These are phyloP conservation scores for Drosophila nannoptera DNA, from an alignment of 1,140 invertebrate genomes.

Conservation along the genomic window DNA sequence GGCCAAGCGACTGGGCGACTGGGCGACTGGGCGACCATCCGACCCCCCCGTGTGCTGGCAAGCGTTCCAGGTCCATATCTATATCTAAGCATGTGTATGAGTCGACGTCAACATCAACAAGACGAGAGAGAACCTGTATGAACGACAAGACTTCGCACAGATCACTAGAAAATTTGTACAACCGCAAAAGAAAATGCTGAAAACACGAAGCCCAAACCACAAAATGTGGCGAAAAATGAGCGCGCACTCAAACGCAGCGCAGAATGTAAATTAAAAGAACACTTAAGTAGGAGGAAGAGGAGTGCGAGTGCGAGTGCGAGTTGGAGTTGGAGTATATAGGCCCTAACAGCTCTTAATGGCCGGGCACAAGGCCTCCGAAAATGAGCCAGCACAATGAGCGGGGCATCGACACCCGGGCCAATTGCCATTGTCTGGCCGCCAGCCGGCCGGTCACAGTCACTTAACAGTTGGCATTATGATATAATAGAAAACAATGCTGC, in stretches of 20 bases:
- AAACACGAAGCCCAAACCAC: slow-evolving; percentile 60
- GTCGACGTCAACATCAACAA: slow-evolving; percentile 32
- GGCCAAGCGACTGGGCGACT: slow-evolving; percentile 20
- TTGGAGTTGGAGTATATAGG: slow-evolving; percentile 22
- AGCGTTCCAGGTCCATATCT: slow-evolving; percentile 71
- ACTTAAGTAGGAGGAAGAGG: slow-evolving; percentile 45
- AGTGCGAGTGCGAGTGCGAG: no score
- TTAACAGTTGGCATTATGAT: slow-evolving; percentile 73
- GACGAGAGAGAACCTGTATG: slow-evolving; percentile 68
- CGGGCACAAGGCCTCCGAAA: slow-evolving; percentile 30
- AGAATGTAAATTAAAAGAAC: slow-evolving; percentile 67
- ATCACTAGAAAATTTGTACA: slow-evolving; percentile 73
- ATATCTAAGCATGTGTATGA: slow-evolving; percentile 74
- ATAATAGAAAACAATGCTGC: slow-evolving; percentile 57
- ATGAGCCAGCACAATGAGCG: slow-evolving; percentile 21
- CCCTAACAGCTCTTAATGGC: slow-evolving; percentile 64
- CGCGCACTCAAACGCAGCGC: slow-evolving; percentile 9
- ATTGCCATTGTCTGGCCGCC: slow-evolving; percentile 31
- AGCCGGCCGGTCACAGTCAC: slow-evolving; percentile 68
- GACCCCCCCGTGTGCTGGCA: slow-evolving; percentile 50
- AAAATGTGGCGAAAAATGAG: slow-evolving; percentile 24
- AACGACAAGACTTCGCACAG: slow-evolving; percentile 58
- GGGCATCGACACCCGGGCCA: slow-evolving; percentile 39
- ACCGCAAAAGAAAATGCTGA: slow-evolving; percentile 72
- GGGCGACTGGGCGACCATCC: slow-evolving; percentile 37